phyloP scores from a whole-genome alignment of 2,113 vertebrate species.

The Carassius carassius region DNA sequence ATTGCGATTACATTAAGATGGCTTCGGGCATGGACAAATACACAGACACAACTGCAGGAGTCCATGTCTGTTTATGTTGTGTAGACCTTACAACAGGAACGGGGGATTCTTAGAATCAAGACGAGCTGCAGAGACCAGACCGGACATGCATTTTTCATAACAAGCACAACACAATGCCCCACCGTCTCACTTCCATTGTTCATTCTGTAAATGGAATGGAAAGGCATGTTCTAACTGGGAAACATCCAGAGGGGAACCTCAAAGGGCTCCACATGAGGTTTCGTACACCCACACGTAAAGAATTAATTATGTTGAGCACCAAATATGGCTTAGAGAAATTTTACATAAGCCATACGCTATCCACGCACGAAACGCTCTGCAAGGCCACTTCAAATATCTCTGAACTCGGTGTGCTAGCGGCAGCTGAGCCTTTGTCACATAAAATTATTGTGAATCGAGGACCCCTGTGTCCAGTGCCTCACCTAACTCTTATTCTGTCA shows the following conservation, averaged over 20 bases:
- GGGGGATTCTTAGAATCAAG: constrained; percentile 2
- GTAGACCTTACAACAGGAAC: constrained; percentile 3
- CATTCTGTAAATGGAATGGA: constrained; percentile 18
- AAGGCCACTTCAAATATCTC: constrained; percentile 24
- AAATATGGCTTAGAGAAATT: constrained; percentile 14
- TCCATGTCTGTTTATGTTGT: constrained; percentile 3
- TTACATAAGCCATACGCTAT: constrained; percentile 15
- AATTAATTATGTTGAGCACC: not conserved
- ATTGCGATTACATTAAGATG: constrained; percentile 39
- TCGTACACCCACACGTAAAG: not conserved
- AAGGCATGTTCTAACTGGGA: constrained; percentile 9
- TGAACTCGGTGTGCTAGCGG: not conserved
- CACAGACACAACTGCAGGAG: constrained; percentile 4
- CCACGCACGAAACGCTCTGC: not conserved
- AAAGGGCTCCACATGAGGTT: not conserved
- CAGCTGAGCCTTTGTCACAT: constrained; percentile 40
- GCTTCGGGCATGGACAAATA: constrained; percentile 12
- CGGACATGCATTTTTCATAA: not conserved
- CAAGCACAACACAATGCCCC: constrained; percentile 5
- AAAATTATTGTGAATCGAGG: constrained; percentile 35
- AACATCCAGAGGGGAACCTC: not conserved
- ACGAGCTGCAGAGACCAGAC: not conserved
- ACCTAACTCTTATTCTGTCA: constrained; percentile 23
- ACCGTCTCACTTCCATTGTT: not conserved
- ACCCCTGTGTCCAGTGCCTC: constrained; percentile 36